phyloP scores from a whole-genome alignment of 2,888 invertebrate genomes.

The Cataglyphis livida region DNA sequence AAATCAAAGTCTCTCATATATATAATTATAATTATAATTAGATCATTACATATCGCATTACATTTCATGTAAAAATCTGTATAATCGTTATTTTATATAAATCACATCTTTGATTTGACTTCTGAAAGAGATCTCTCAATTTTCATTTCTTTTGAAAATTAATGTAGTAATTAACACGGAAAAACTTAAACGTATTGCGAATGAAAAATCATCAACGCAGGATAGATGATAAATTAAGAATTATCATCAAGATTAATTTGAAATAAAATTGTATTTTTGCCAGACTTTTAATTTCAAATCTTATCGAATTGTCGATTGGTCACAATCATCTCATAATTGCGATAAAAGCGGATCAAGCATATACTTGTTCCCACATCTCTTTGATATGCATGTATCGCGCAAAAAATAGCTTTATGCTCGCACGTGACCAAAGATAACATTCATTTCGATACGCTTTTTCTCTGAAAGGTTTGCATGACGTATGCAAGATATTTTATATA shows the following conservation, averaged over 20 bases:
- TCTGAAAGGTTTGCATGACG: not conserved
- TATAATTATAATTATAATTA: no score
- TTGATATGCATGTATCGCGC: not conserved
- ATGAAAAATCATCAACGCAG: not conserved
- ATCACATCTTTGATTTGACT: not conserved
- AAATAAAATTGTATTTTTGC: not conserved
- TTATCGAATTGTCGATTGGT: not conserved
- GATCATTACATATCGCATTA: not conserved
- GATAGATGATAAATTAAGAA: not conserved
- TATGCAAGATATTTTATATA: not conserved
- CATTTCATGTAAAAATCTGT: not conserved
- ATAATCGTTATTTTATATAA: not conserved
- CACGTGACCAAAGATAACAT: constrained; percentile 5
- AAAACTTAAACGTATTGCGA: not conserved
- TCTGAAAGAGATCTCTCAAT: not conserved
- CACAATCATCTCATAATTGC: constrained; percentile 17
- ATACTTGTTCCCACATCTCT: not conserved
- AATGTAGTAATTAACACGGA: not conserved
- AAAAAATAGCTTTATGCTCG: constrained; percentile 20
- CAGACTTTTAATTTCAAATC: constrained; percentile 6
- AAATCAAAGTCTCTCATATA: no score
- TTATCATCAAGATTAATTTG: not conserved
- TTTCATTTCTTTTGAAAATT: not conserved
- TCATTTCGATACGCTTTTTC: not conserved
- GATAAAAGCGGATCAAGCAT: constrained; percentile 5